Conservation (phyloP, 2,113 vertebrate species). For the Cottus gobio region DNA sequence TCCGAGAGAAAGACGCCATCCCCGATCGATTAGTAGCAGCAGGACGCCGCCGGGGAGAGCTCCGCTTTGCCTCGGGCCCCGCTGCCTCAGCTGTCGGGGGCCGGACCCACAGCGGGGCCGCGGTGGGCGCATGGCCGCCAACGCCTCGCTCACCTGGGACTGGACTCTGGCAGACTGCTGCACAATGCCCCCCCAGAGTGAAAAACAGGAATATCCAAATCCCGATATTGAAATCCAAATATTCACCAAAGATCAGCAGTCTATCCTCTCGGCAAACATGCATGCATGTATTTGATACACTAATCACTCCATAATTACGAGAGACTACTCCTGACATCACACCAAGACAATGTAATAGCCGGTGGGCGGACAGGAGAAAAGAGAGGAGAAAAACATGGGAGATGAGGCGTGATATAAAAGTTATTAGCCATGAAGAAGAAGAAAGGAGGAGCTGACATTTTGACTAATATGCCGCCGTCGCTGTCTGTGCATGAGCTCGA, state of each 20-base stretch:
- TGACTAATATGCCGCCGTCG: slow-evolving; percentile 68
- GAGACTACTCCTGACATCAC: slow-evolving; percentile 43
- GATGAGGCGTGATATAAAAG: slow-evolving; percentile 73
- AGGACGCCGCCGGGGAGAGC: background rate
- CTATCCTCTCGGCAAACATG: slow-evolving; percentile 51
- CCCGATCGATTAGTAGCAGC: background rate
- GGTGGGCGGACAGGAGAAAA: slow-evolving; percentile 39
- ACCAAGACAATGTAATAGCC: slow-evolving; percentile 50
- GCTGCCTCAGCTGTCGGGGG: background rate
- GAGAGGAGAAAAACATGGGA: slow-evolving; percentile 53
- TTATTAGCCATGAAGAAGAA: slow-evolving; percentile 77
- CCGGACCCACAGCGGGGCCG: background rate
- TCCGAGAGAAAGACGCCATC: background rate
- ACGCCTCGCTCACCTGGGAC: background rate
- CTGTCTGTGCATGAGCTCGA: slow-evolving; percentile 38
- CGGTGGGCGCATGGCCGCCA: too few species aligned
- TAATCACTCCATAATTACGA: slow-evolving; percentile 70
- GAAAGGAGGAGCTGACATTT: slow-evolving; percentile 75
- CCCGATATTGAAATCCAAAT: background rate
- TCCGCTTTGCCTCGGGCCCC: background rate
- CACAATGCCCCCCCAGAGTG: background rate
- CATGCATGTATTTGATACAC: slow-evolving; percentile 53
- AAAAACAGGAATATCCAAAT: background rate
- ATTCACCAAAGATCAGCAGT: too few species aligned
- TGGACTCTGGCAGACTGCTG: background rate